Evolutionary conservation across 2,113 vertebrate species (phyloP).

Genomic region (Damaliscus lunatus): DNA sequence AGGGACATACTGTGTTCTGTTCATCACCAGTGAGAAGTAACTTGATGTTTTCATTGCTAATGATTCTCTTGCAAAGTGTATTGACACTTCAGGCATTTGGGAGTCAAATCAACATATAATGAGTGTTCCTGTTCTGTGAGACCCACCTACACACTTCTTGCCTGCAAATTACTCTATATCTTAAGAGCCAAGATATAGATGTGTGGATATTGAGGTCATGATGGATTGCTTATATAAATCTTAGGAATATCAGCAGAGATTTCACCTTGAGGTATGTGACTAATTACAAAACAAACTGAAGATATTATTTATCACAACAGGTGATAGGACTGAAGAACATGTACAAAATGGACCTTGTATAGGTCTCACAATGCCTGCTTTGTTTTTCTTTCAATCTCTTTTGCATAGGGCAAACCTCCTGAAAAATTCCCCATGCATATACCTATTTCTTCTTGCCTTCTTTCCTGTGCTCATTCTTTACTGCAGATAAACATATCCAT

Average conservation of each 20-base stretch:
- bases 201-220: neutral
- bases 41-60: constrained; percentile 48
- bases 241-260: neutral
- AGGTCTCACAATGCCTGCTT: neutral
- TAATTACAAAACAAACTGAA: neutral
- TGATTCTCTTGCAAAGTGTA: neutral
- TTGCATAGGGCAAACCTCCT: neutral
- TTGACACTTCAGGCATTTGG: constrained; percentile 25
- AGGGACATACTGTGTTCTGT: neutral
- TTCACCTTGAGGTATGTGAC: neutral
- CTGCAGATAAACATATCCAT: neutral
- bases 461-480: neutral
- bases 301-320: neutral
- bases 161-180: neutral
- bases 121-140: neutral
- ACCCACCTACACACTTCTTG: constrained; percentile 24
- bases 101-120: constrained; percentile 46
- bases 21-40: constrained; percentile 26
- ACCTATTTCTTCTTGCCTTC: neutral
- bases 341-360: neutral
- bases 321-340: neutral
- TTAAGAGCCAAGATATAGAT: neutral
- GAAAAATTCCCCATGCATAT: neutral
- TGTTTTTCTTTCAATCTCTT: neutral
- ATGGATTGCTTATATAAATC: neutral